phyloP scores from a whole-genome alignment of 2,888 invertebrate genomes.

The Ophioninae sp. region DNA sequence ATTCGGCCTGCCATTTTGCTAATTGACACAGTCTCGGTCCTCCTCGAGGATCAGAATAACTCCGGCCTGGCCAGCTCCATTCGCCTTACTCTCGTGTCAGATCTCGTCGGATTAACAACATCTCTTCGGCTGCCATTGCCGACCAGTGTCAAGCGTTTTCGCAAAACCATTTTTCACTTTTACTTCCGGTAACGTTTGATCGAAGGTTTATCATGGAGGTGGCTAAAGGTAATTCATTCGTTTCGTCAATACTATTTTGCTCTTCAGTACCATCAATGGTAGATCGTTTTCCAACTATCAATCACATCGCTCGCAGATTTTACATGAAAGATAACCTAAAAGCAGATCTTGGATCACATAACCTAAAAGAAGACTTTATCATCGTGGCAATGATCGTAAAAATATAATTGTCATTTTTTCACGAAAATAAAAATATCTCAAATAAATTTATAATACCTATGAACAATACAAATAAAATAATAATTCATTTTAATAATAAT shows the following conservation, averaged over 20 bases:
- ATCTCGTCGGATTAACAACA: slow-evolving; percentile 65
- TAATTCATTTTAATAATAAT: too few species aligned
- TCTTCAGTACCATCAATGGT: neutral
- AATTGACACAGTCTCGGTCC: slow-evolving; percentile 66
- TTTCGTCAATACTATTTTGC: neutral
- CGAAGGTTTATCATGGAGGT: slow-evolving; percentile 23
- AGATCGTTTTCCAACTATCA: neutral
- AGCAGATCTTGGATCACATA: too few species aligned
- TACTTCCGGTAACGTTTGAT: neutral
- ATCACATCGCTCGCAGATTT: neutral
- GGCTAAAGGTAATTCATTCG: slow-evolving; percentile 29
- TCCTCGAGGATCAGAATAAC: slow-evolving; percentile 75
- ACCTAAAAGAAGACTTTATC: too few species aligned
- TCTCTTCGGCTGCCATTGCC: neutral
- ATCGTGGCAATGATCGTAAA: too few species aligned
- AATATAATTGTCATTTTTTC: too few species aligned
- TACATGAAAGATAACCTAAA: too few species aligned
- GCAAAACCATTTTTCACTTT: neutral
- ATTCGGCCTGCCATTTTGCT: slow-evolving; percentile 57
- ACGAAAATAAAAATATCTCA: too few species aligned
- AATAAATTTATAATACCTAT: too few species aligned
- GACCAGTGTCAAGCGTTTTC: neutral
- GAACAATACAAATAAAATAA: too few species aligned
- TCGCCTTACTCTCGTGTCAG: slow-evolving; percentile 72
- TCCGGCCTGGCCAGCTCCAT: slow-evolving; percentile 68